phyloP scores from a whole-genome alignment of 1,140 invertebrate species.

The Lasioglossum albipes region DNA sequence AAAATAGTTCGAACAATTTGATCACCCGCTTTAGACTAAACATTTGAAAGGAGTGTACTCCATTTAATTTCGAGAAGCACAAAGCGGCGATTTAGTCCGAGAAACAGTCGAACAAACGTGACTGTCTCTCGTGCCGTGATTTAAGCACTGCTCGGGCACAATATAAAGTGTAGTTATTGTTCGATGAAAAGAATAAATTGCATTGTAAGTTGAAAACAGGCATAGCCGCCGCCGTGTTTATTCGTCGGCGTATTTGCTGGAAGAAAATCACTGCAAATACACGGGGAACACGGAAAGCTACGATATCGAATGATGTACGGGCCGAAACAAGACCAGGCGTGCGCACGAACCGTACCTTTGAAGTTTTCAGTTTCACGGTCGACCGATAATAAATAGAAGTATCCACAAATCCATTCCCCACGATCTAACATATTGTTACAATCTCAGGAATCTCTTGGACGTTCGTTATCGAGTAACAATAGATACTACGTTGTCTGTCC shows the following conservation, averaged over 20 bases:
- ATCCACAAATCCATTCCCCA: constrained; percentile 23
- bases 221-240: not conserved
- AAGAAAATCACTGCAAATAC: constrained; percentile 33
- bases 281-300: constrained; percentile 10
- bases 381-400: constrained; percentile 39
- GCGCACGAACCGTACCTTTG: constrained; percentile 1
- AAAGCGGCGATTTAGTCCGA: not conserved
- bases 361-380: constrained; percentile 46
- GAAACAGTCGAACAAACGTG: not conserved
- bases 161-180: not conserved
- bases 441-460: constrained; percentile 4
- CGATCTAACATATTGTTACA: constrained; percentile 42
- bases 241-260: constrained; percentile 14
- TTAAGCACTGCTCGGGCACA: not conserved
- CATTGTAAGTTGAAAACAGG: constrained; percentile 4
- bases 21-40: too few relatives aligned
- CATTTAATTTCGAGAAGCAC: not conserved
- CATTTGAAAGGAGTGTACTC: too few relatives aligned
- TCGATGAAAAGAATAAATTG: constrained; percentile 17
- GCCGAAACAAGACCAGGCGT: constrained; percentile 1
- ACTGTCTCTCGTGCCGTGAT: not conserved
- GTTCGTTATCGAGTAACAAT: constrained; percentile 42
- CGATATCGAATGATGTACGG: constrained; percentile 26
- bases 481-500: not conserved
- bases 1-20: too few relatives aligned